Evolutionary conservation across 2,888 invertebrate genomes (phyloP).

Genomic region (Chalcis sispes): DNA sequence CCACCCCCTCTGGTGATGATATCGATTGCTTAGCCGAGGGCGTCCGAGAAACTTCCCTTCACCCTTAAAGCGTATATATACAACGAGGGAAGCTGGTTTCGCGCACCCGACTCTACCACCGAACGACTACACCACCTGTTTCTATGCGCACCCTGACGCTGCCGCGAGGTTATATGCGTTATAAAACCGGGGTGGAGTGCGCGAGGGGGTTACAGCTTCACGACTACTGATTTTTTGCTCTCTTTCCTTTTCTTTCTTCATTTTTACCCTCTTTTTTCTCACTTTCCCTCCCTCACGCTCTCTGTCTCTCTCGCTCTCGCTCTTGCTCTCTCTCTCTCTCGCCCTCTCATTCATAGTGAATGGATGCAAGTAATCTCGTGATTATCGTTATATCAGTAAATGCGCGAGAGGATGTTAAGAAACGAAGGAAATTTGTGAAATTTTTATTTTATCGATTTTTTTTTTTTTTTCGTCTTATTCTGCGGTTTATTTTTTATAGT

Average conservation of each 20-base stretch:
- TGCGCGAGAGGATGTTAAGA: no score
- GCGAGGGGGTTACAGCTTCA: neutral
- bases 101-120: neutral
- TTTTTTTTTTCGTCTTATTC: no score
- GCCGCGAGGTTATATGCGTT: no score
- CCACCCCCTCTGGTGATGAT: constrained; percentile 57
- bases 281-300: no score
- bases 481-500: no score
- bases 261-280: neutral
- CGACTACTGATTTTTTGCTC: neutral
- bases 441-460: no score
- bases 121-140: constrained; percentile 42
- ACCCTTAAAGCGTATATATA: constrained; percentile 38
- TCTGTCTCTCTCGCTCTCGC: no score
- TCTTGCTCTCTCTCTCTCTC: no score
- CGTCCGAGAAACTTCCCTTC: constrained; percentile 53
- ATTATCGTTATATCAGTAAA: no score
- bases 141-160: constrained; percentile 32
- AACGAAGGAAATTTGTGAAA: no score
- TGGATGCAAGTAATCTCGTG: neutral
- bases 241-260: neutral
- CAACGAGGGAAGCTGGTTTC: no score
- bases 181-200: neutral
- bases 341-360: no score
- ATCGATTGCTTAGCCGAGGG: constrained; percentile 62